Percentiles rank a stretch among this genome's conserved stretches.
phyloP scores from a whole-genome alignment of 1,140 invertebrate genomes.

The Pseudachorutes palmiensis region DNA sequence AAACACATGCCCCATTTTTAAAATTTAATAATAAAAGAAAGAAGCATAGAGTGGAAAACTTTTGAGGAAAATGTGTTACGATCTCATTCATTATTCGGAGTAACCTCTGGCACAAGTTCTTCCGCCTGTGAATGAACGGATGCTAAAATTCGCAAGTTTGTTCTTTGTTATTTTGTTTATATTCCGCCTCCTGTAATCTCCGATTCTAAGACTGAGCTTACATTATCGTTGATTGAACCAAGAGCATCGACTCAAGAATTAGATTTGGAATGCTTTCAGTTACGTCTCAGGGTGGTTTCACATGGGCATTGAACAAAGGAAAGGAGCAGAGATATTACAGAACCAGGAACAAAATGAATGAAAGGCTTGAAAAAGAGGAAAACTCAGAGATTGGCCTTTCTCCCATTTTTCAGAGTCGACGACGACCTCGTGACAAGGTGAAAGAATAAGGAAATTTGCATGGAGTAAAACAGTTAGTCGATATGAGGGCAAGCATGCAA shows the following conservation, averaged over 20 bases:
- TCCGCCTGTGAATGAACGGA: background rate
- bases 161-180: background rate
- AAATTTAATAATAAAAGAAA: background rate
- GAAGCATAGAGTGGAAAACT: background rate
- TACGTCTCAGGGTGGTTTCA: too few species aligned
- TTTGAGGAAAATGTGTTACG: background rate
- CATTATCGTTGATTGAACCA: background rate
- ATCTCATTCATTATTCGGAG: background rate
- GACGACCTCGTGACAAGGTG: too few species aligned
- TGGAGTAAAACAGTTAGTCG: background rate
- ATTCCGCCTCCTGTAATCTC: background rate
- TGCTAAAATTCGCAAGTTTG: background rate
- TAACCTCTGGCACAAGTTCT: background rate
- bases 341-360: too few species aligned
- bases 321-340: too few species aligned
- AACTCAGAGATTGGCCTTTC: too few species aligned
- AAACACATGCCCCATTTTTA: background rate
- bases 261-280: background rate
- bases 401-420: too few species aligned
- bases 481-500: constrained; percentile 1
- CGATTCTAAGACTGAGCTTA: background rate
- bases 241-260: background rate
- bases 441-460: too few species aligned
- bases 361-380: too few species aligned
- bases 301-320: too few species aligned